A percentile compares a stretch with the other conserved stretches of the same genome.
Evolutionary conservation across 2,888 invertebrate species (phyloP).

Genomic region (Catocala fraxini): DNA sequence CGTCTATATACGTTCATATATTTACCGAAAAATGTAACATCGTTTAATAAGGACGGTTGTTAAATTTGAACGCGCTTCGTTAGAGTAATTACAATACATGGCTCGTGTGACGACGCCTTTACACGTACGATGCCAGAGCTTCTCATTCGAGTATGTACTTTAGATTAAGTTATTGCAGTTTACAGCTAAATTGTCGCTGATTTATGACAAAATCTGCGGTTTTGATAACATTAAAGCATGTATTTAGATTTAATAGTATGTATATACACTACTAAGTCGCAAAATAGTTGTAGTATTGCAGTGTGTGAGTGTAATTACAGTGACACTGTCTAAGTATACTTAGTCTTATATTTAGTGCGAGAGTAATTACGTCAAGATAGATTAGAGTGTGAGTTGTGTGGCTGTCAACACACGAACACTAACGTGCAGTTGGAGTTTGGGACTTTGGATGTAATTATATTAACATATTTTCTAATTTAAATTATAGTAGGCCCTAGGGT

Average conservation of each 20-base stretch:
- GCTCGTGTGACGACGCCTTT: conserved; percentile 16
- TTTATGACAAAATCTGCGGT: conserved; percentile 23
- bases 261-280: neutral
- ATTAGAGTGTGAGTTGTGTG: too few relatives aligned
- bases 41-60: conserved; percentile 39
- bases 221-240: conserved; percentile 5
- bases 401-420: too few relatives aligned
- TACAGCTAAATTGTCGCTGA: conserved; percentile 26
- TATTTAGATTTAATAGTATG: neutral
- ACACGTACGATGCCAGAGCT: conserved; percentile 19
- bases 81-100: conserved; percentile 46
- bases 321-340: too few relatives aligned
- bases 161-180: conserved; percentile 29
- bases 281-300: too few relatives aligned
- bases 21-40: conserved; percentile 27
- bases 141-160: conserved; percentile 16
- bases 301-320: too few relatives aligned
- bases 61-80: conserved; percentile 38
- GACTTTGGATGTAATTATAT: too few relatives aligned
- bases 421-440: too few relatives aligned
- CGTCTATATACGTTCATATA: conserved; percentile 14
- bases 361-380: too few relatives aligned
- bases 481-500: too few relatives aligned
- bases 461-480: too few relatives aligned
- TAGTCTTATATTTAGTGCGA: too few relatives aligned